A percentile compares a stretch with the other conserved stretches of the same genome.
phyloP scores from a whole-genome alignment of 2,113 vertebrate genomes.

The Pachypanchax playfairii region DNA sequence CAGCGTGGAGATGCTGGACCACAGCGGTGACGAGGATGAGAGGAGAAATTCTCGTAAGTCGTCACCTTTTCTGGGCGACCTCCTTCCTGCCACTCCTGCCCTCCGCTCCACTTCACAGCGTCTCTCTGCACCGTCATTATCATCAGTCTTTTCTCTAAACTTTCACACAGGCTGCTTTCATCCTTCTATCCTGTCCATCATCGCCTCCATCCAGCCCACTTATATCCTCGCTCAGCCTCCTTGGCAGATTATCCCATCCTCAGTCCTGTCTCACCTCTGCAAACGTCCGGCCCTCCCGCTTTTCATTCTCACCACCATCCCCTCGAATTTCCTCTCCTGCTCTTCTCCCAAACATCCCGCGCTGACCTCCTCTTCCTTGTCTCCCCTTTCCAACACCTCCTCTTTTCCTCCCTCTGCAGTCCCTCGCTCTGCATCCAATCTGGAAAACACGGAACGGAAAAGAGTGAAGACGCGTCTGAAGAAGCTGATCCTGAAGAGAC shows the following conservation, averaged over 20 bases:
- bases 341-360: conserved; percentile 28
- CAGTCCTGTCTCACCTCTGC: conserved; percentile 58
- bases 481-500: conserved; percentile 87
- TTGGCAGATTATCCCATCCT: conserved; percentile 64
- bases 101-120: conserved; percentile 4
- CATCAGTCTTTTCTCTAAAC: conserved; percentile 36
- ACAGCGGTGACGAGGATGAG: conserved; percentile 86
- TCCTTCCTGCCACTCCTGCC: not conserved
- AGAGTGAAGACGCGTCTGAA: conserved; percentile 87
- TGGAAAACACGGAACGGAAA: conserved; percentile 83
- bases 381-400: conserved; percentile 30
- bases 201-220: conserved; percentile 67
- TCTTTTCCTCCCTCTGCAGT: conserved; percentile 54
- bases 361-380: conserved; percentile 59
- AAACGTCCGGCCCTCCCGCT: conserved; percentile 62
- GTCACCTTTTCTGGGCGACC: not conserved
- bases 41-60: conserved; percentile 73
- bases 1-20: conserved; percentile 82
- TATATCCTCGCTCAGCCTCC: conserved; percentile 64
- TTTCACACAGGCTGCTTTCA: conserved; percentile 57
- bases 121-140: conserved; percentile 18
- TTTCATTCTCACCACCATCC: conserved; percentile 69
- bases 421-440: conserved; percentile 74
- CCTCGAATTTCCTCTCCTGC: conserved; percentile 52
- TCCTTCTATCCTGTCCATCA: conserved; percentile 62